Percentiles rank a stretch among this genome's conserved stretches.
Evolutionary conservation across 2,888 invertebrate species (phyloP).

Genomic region (Aleiodes alternator): DNA sequence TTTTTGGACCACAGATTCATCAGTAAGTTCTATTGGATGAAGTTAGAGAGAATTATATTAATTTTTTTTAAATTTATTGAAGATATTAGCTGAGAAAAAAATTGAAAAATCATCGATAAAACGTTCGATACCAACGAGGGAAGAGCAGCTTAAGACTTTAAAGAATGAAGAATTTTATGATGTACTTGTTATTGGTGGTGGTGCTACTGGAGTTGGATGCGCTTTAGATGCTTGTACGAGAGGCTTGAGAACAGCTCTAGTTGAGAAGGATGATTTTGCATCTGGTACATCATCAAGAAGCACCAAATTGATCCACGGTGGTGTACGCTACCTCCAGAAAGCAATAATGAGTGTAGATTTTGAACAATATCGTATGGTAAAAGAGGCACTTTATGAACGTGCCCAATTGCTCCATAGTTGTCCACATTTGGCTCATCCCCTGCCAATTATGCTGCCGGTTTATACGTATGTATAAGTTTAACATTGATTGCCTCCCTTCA

Average conservation of each 20-base stretch:
- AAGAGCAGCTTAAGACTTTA: conserved; percentile 86
- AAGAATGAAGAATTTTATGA: conserved; percentile 91
- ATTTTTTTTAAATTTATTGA: conserved; percentile 28
- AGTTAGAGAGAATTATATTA: neutral
- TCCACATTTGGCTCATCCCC: conserved; percentile 96
- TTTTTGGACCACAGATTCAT: conserved; percentile 78
- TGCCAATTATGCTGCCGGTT: conserved; percentile 99
- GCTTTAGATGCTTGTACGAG: conserved; percentile 95
- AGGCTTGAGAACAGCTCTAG: conserved; percentile 95
- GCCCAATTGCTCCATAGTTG: conserved; percentile 96
- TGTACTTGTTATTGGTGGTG: conserved; percentile 96
- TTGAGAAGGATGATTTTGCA: conserved; percentile 97
- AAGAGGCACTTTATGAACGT: conserved; percentile 96
- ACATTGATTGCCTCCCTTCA: no score
- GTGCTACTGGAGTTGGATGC: conserved; percentile 98
- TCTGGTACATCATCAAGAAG: conserved; percentile 96
- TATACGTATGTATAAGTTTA: conserved; percentile 86
- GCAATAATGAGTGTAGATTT: conserved; percentile 95
- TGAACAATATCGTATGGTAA: conserved; percentile 99
- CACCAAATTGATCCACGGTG: conserved; percentile 99
- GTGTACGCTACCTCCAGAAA: conserved; percentile 97
- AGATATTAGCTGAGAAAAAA: conserved; percentile 69
- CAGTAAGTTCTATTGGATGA: conserved; percentile 61
- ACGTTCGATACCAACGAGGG: conserved; percentile 86
- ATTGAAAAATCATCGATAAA: conserved; percentile 75